These are phyloP conservation scores for Cassiopea xamachana DNA, from an alignment of 30 jellyfish, hydroid and myxozoan genomes.

Conservation along the genomic window DNA sequence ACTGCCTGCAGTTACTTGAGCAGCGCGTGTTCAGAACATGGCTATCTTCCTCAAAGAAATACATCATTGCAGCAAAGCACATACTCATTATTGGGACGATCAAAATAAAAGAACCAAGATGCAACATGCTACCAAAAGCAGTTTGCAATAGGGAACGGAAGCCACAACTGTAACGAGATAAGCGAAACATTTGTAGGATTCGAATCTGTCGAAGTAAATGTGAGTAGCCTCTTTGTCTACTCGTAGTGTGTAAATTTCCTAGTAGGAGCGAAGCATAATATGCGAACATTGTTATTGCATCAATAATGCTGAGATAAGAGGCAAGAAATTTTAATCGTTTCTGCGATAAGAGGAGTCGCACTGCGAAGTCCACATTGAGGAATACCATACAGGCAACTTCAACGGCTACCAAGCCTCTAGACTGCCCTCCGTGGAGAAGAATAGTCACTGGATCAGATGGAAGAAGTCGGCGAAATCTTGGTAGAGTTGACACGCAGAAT, in stretches of 20 bases:
- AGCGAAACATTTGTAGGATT: slow-evolving; percentile 72
- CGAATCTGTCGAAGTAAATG: slow-evolving; percentile 47
- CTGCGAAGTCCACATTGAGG: slow-evolving; percentile 49
- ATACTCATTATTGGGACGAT: slow-evolving; percentile 51
- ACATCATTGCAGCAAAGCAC: slow-evolving; percentile 70
- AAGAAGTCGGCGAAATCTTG: neutral
- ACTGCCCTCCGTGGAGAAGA: neutral
- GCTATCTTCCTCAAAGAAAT: slow-evolving; percentile 39
- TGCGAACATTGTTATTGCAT: slow-evolving; percentile 51
- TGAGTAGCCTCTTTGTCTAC: too few species aligned
- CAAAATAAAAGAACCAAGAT: slow-evolving; percentile 31
- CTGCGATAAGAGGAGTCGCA: slow-evolving; percentile 45
- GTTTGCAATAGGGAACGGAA: slow-evolving; percentile 64
- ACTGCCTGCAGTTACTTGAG: neutral
- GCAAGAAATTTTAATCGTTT: slow-evolving; percentile 14
- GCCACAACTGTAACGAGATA: slow-evolving; percentile 72
- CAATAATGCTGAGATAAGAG: slow-evolving; percentile 65
- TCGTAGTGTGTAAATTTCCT: neutral
- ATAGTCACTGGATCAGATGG: neutral
- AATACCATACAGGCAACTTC: slow-evolving; percentile 46
- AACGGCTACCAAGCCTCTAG: slow-evolving; percentile 1
- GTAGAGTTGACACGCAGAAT: slow-evolving; percentile 72
- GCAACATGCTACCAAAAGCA: slow-evolving; percentile 38
- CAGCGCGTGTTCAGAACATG: neutral
- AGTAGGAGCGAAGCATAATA: slow-evolving; percentile 18